These are phyloP conservation scores for Calephelis nemesis DNA, from an alignment of 1,140 invertebrate genomes.

Conservation along the genomic window DNA sequence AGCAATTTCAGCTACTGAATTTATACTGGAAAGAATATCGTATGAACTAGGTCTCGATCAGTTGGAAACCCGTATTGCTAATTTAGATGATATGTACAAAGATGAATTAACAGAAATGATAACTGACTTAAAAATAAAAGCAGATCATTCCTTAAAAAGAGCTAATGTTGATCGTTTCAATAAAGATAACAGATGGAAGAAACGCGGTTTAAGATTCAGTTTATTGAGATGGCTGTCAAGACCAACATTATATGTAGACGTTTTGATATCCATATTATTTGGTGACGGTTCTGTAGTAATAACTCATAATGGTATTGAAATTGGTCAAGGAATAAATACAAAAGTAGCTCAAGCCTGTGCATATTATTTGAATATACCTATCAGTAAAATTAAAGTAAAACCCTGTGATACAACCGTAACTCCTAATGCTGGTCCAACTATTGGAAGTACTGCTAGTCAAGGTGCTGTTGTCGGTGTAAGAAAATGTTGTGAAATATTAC, in stretches of 20 bases:
- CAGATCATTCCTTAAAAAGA: constrained; percentile 31
- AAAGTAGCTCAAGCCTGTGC: constrained; percentile 85
- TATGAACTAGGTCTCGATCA: constrained; percentile 84
- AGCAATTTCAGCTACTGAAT: constrained; percentile 84
- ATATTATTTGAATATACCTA: constrained; percentile 84
- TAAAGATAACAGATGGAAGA: constrained; percentile 86
- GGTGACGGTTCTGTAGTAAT: constrained; percentile 88
- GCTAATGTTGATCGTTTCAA: constrained; percentile 78
- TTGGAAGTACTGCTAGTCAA: constrained; percentile 75
- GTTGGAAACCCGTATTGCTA: constrained; percentile 82
- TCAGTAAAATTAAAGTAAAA: constrained; percentile 83
- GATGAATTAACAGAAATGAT: constrained; percentile 34
- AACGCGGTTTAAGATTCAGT: constrained; percentile 83
- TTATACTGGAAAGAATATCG: constrained; percentile 91
- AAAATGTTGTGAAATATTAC: constrained; percentile 54
- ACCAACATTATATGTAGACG: constrained; percentile 77
- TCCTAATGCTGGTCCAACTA: constrained; percentile 81
- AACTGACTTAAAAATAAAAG: constrained; percentile 34
- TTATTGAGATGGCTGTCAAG: constrained; percentile 82
- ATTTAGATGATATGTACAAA: constrained; percentile 68
- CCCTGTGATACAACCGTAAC: constrained; percentile 80
- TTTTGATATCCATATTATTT: constrained; percentile 84
- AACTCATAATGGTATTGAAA: constrained; percentile 88
- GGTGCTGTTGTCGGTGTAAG: constrained; percentile 30
- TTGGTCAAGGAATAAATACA: constrained; percentile 87